These are phyloP conservation scores for Guaruba guarouba DNA, from an alignment of 2,113 vertebrate species.

Conservation along the genomic window DNA sequence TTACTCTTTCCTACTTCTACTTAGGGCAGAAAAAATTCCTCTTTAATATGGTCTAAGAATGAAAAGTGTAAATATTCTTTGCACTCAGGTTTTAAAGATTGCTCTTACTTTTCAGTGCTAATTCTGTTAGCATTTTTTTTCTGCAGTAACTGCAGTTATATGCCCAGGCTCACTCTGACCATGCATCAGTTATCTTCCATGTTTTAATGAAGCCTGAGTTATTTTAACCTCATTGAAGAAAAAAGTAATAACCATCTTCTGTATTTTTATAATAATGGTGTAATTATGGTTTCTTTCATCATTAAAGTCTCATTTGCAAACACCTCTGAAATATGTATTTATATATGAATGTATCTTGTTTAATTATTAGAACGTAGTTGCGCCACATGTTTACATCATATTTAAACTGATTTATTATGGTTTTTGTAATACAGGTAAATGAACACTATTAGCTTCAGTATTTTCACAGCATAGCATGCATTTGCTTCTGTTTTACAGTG, in stretches of 20 bases:
- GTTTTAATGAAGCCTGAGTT: neutral
- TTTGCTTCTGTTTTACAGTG: neutral
- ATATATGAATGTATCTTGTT: neutral
- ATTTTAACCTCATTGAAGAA: neutral
- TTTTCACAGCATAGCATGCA: neutral
- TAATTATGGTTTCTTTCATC: neutral
- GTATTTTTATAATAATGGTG: neutral
- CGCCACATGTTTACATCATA: neutral
- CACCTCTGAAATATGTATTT: neutral
- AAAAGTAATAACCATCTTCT: neutral
- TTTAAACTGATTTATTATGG: neutral
- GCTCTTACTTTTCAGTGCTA: neutral
- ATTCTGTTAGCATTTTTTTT: neutral
- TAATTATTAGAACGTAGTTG: neutral
- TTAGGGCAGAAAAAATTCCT: neutral
- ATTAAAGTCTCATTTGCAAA: neutral
- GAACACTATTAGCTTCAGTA: neutral
- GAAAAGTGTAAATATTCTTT: neutral
- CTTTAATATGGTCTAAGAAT: neutral
- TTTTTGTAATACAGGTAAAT: neutral
- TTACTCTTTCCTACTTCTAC: neutral
- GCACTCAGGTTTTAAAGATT: neutral
- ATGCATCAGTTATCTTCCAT: neutral
- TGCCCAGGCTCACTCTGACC: neutral
- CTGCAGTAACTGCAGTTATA: neutral